phyloP scores from a whole-genome alignment of 2,888 invertebrate species.

The Hirudinaria manillensis region DNA sequence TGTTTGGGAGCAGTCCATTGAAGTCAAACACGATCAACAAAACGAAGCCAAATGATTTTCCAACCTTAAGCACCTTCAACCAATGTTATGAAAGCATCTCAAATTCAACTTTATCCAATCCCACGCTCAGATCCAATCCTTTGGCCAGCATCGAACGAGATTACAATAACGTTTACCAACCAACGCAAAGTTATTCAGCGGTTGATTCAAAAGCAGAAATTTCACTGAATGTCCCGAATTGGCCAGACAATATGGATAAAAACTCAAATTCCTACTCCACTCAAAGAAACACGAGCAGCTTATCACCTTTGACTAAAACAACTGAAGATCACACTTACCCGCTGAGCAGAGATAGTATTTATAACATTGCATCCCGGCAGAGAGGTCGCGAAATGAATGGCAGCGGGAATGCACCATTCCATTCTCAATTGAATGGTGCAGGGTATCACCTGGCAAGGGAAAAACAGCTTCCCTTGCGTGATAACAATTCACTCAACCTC shows the following conservation, averaged over 20 bases:
- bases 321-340: neutral
- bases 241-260: no score
- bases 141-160: neutral
- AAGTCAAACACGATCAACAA: neutral
- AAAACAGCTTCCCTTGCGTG: neutral
- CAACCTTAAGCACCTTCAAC: neutral
- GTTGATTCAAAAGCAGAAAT: neutral
- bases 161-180: neutral
- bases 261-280: neutral
- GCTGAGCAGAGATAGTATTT: neutral
- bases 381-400: no score
- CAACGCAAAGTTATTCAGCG: neutral
- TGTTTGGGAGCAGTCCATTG: conserved; percentile 1
- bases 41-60: neutral
- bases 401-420: neutral
- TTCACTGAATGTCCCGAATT: neutral
- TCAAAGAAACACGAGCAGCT: neutral
- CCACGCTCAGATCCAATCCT: neutral
- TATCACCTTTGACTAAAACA: neutral
- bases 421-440: neutral
- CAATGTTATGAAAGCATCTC: conserved; percentile 5
- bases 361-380: neutral
- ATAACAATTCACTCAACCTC: no score
- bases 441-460: neutral
- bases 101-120: conserved; percentile 2